phyloP scores from a whole-genome alignment of 2,797 vertebrate species.

The Paramormyrops hopkinsi region DNA sequence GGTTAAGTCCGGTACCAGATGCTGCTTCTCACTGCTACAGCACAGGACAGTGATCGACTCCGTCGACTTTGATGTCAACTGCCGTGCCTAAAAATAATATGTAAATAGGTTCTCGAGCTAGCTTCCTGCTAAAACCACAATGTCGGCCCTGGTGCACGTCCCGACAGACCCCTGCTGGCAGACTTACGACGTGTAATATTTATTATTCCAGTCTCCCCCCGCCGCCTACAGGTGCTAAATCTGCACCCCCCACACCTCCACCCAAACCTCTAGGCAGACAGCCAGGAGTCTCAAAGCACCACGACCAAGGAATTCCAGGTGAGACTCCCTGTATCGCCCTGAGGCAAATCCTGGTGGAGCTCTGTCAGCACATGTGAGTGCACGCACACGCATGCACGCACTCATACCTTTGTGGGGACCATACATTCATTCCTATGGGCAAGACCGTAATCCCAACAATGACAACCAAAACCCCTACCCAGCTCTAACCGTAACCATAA shows the following conservation, averaged over 20 bases:
- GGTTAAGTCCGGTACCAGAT: neutral
- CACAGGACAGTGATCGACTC: neutral
- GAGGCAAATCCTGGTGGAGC: neutral
- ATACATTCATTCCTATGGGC: neutral
- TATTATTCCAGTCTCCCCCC: constrained; percentile 34
- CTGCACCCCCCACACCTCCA: constrained; percentile 29
- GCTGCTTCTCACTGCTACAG: neutral
- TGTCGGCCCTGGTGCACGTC: neutral
- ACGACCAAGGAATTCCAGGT: neutral
- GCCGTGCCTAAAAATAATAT: neutral
- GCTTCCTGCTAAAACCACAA: neutral
- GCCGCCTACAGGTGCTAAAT: constrained; percentile 1
- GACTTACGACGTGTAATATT: constrained; percentile 57
- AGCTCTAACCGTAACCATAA: neutral
- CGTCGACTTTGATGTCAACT: neutral
- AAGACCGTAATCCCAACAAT: neutral
- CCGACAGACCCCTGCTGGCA: constrained; percentile 8
- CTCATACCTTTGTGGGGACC: neutral
- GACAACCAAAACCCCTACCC: neutral
- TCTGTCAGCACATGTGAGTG: neutral
- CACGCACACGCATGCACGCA: neutral
- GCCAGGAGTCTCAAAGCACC: constrained; percentile 24
- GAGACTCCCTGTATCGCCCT: neutral
- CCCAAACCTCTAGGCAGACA: constrained; percentile 7
- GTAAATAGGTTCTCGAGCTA: neutral